These are phyloP conservation scores for Drosophila auraria DNA, from an alignment of 1,140 invertebrate genomes.

Conservation along the genomic window DNA sequence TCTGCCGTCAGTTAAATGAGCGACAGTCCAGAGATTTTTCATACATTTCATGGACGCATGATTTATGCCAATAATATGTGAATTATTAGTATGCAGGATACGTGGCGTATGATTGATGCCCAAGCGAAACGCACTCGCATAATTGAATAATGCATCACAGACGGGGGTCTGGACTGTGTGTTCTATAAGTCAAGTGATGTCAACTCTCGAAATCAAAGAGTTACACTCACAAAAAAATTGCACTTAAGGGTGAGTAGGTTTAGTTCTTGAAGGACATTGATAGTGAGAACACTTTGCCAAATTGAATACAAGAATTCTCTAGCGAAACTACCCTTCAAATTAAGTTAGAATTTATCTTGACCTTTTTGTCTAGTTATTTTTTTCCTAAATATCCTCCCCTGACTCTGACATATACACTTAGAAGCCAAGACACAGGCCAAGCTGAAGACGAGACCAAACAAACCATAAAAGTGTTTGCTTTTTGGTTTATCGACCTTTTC, in stretches of 20 bases:
- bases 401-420: slow-evolving; percentile 11
- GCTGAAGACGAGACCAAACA: slow-evolving; percentile 38
- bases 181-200: slow-evolving; percentile 49
- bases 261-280: not conserved
- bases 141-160: slow-evolving; percentile 49
- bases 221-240: slow-evolving; percentile 4
- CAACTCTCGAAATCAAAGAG: slow-evolving; percentile 20
- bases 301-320: slow-evolving; percentile 13
- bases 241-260: not conserved
- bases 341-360: not conserved
- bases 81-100: slow-evolving; percentile 74
- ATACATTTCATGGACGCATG: slow-evolving; percentile 31
- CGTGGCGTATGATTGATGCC: slow-evolving; percentile 64
- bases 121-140: slow-evolving; percentile 28
- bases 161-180: not conserved
- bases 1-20: slow-evolving; percentile 11
- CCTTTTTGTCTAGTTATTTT: slow-evolving; percentile 2
- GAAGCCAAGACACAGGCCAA: slow-evolving; percentile 6
- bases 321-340: slow-evolving; percentile 15
- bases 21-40: slow-evolving; percentile 42
- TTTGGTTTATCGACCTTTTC: slow-evolving; percentile 57
- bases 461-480: slow-evolving; percentile 76
- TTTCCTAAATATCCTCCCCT: not conserved
- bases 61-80: slow-evolving; percentile 66
- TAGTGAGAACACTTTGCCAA: slow-evolving; percentile 21